These are phyloP conservation scores for Ispidina picta DNA, from an alignment of 2,797 vertebrate genomes.

Conservation along the genomic window DNA sequence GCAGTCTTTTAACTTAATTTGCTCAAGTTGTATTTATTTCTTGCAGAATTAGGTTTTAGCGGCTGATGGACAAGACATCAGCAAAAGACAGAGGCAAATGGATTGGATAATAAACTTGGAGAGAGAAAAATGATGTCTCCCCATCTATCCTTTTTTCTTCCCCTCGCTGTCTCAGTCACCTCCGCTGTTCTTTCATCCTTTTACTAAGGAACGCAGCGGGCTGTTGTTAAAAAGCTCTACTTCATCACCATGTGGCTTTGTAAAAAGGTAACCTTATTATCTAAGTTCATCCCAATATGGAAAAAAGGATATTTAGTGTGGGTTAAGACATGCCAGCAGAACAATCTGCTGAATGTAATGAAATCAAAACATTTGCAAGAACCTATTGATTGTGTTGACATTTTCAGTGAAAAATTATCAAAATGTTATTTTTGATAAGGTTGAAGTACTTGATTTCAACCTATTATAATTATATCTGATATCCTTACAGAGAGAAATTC, in stretches of 20 bases:
- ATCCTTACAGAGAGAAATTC: conserved; percentile 16
- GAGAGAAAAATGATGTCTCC: conserved; percentile 28
- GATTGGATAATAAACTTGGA: conserved; percentile 61
- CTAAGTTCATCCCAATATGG: conserved; percentile 29
- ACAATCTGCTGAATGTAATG: conserved; percentile 63
- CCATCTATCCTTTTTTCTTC: neutral
- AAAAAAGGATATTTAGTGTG: conserved; percentile 24
- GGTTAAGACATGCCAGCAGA: conserved; percentile 37
- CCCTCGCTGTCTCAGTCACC: neutral
- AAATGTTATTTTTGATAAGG: conserved; percentile 69
- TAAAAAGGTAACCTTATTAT: conserved; percentile 39
- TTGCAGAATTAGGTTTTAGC: conserved; percentile 69
- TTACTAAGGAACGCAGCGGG: neutral
- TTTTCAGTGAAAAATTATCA: conserved; percentile 64
- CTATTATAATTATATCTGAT: conserved; percentile 61
- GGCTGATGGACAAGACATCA: conserved; percentile 68
- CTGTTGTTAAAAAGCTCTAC: conserved; percentile 8
- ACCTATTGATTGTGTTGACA: conserved; percentile 73
- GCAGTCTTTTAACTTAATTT: conserved; percentile 76
- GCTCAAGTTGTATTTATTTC: conserved; percentile 77
- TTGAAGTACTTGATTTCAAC: conserved; percentile 61
- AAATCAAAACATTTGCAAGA: conserved; percentile 64
- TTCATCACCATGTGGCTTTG: conserved; percentile 8
- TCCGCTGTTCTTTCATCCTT: neutral
- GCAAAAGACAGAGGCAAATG: conserved; percentile 58